phyloP scores from a whole-genome alignment of 30 jellyfish, hydroid and myxozoan species.

The Cassiopea andromeda region DNA sequence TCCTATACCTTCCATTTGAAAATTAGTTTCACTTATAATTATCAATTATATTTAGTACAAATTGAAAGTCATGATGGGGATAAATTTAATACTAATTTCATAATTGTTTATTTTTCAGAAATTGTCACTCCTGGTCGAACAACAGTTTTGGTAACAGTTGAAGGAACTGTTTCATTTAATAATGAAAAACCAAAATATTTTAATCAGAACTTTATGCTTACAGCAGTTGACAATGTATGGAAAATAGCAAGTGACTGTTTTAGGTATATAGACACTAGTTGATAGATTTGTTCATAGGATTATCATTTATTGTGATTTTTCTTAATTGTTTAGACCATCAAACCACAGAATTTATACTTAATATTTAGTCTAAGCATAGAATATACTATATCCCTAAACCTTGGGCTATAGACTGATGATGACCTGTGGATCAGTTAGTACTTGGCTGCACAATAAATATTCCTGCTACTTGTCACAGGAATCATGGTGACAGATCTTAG shows the following conservation, averaged over 20 bases:
- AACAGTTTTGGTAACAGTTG: conserved; percentile 71
- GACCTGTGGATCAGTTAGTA: too few relatives aligned
- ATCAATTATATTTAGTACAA: too few relatives aligned
- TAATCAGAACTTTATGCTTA: conserved; percentile 74
- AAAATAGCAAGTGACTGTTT: conserved; percentile 87
- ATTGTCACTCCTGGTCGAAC: conserved; percentile 78
- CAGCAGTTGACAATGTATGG: conserved; percentile 79
- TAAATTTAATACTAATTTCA: background rate
- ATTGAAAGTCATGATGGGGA: background rate
- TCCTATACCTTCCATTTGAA: background rate
- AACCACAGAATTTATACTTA: background rate
- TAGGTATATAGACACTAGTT: conserved; percentile 65
- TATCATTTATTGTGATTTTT: background rate
- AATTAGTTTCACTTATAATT: background rate
- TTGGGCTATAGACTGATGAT: too few relatives aligned
- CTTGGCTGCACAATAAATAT: too few relatives aligned
- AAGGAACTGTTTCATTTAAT: conserved; percentile 79
- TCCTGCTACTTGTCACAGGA: too few relatives aligned
- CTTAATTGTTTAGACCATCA: background rate
- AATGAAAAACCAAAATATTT: conserved; percentile 68
- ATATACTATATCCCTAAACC: too few relatives aligned
- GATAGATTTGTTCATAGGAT: background rate
- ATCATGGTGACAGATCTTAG: too few relatives aligned
- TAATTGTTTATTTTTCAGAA: conserved; percentile 19
- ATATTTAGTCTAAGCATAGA: too few relatives aligned